Base-by-base conservation (phyloP, 2,113 vertebrate species). In the Cygnus buccinator region DNA sequence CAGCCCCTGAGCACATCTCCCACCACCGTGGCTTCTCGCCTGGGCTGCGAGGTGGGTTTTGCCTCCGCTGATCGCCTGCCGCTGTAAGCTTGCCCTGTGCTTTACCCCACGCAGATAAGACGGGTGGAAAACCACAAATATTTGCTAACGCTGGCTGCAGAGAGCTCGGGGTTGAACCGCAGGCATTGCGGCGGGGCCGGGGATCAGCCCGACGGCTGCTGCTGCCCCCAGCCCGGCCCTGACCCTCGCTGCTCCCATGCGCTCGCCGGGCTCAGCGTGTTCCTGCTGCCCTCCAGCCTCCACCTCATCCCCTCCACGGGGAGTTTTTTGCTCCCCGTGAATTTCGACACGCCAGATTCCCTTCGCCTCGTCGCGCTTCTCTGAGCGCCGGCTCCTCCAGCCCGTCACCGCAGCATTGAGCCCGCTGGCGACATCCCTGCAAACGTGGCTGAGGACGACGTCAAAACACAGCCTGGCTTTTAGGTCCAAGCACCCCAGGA, bases 1-100 rank as follows among this genome's bases (percentile, higher is more conserved):
- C 3, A 0, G 3, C 72, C 43, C 31, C 5, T 1, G 2, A 50
- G 5, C 23, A 16, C 29, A 0, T 22, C 63, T 43, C 67, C n/a
- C 13, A 44, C 44, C 2, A 13, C 22, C 14, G 4, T 2, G 15
- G 74, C 73, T 26, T 14, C 20, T 20, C 31, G 31, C 55, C 29
- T 1, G 4, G 33, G 33, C 39, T 17, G 35, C 4, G 25, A 25
- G 25, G 16, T 26, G 41, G 67, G 11, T 25, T 52, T 21, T 43
- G 18, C 57, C 31, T 33, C 20, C 2, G 6, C 46, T 4, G 1
- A 16, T 39, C 2, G 6, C 50, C 48, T 1, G 23, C 23, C 3
- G 48, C 48, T 9, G 2, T 19, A 2, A 8, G 26, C 68, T 15
- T 11, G 58, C 76, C 87, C 82, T 9, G 39, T 0, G 23, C 70